Base-by-base conservation (phyloP, 2,888 invertebrate species). In the Sphaeridia pumilis region DNA sequence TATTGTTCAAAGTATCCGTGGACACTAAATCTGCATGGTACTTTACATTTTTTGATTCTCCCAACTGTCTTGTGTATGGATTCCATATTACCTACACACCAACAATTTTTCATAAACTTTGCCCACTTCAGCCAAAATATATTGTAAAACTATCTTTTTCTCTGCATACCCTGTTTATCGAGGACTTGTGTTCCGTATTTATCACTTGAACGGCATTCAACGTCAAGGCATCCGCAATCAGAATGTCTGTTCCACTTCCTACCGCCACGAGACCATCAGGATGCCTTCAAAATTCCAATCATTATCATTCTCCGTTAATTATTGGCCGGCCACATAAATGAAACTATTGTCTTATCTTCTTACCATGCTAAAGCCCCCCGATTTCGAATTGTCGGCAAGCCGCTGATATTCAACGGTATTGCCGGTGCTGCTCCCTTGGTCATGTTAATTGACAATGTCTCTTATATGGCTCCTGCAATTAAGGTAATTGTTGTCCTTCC, bases 191-290 rank as follows among this genome's bases (percentile, higher is more conserved):
- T 2, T 54, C 60, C 10, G 57, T 43, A n/a, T 50, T 50, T 12
- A 61, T 50, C 3, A 59, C 46, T 52, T 59, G 60, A 17, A 60
- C 55, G 1, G 57, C 46, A 27, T 54, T 47, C 21, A 64, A 26
- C 0, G 52, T 43, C 44, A 36, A 52, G 4, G 60, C 43, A 27
- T 64, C 61, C 21, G 60, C 43, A 14, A 64, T 57, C 1, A 64
- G 46, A 1, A 64, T 57, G 43, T 64, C 61, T 12, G 55, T 57
- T 14, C 57, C 59, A 52, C 55, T 58, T 17, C 57, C 64, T 22
- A 61, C 46, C 7, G 59, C 60, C 28, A 55, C 49, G 3, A 64
- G 49, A n/a, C 54, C 51, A 38, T 57, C 51, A 12, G 31, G 21
- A 25, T 31, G 42, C 57, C 57, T 57, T 22, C 20, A 44, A 54